Evolutionary conservation across 2,113 vertebrate species (phyloP), one percentile per base, ranked within the genome.

Genomic region (Castor canadensis): DNA sequence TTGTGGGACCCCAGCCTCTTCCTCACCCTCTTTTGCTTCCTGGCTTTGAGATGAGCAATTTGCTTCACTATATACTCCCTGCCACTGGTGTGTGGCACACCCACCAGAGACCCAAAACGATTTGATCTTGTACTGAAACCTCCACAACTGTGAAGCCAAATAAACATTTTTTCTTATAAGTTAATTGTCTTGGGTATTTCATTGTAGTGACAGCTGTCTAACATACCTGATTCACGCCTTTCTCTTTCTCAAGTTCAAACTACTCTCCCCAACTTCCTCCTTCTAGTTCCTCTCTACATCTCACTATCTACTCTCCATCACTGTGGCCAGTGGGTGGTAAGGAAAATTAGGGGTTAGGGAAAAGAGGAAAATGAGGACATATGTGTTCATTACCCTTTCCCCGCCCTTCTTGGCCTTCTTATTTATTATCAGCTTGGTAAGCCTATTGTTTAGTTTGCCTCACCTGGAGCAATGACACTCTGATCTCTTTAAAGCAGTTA

Each of bases 401-500:
- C 35, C 60, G 92, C 91, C 38, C 86, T 87, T 79, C 43, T 83
- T 80, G 12, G 4, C 43, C 22, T 73, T 49, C 19, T 75, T 93
- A 10, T 67, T 95, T 95, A 64, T 79, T 84, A 67, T 75, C n/a
- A 81, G 32, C 47, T 40, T 2, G 0, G 45, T 88, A 71, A n/a
- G 38, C 20, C 13, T 79, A 89, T 28, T 86, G 38, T 87, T 95
- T 93, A 80, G 56, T 89, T 91, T 93, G 69, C 64, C 56, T 96
- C 38, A 91, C 80, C 28, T 64, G 45, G 67, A 94, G 43, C 3
- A 3, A 22, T 86, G 88, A 87, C 32, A 60, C 72, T 93, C 85
- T 81, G 84, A 84, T 93, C 67, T 93, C 60, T 89, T 47, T 93
- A 89, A 95, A 97, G 45, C 80, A 89, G 71, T 80, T 84, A 64